Conservation (phyloP, 2,113 vertebrate genomes). For the Syngnathus scovelli region DNA sequence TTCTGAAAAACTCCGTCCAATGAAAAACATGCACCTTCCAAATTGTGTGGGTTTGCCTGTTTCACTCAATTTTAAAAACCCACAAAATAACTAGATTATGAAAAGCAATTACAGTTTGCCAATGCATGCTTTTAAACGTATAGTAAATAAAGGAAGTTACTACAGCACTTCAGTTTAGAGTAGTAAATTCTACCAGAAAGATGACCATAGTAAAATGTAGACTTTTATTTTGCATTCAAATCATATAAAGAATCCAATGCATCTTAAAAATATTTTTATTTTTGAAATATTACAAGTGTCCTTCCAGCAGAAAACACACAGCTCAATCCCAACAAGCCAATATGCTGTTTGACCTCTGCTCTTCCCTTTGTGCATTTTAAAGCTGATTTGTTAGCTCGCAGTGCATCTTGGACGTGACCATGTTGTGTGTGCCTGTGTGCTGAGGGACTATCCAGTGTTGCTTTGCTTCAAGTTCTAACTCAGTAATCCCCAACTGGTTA, state of each 20-base stretch:
- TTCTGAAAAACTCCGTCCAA: slow-evolving; percentile 34
- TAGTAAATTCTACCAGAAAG: background rate
- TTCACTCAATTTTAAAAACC: background rate
- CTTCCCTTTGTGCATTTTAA: slow-evolving; percentile 34
- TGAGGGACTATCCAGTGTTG: slow-evolving; percentile 41
- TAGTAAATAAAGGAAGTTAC: background rate
- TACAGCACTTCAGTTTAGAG: background rate
- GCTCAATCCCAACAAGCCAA: slow-evolving; percentile 4
- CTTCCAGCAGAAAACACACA: background rate
- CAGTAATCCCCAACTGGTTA: slow-evolving; percentile 25
- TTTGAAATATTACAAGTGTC: background rate
- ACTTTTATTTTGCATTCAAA: background rate
- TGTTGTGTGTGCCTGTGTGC: slow-evolving; percentile 10
- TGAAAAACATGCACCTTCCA: background rate
- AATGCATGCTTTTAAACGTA: background rate
- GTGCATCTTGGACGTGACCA: slow-evolving; percentile 1
- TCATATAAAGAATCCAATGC: background rate
- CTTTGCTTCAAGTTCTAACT: slow-evolving; percentile 27
- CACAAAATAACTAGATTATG: background rate
- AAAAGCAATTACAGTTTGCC: background rate
- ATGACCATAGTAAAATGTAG: background rate
- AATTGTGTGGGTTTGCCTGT: background rate
- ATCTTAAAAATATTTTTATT: background rate
- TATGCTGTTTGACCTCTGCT: slow-evolving; percentile 21
- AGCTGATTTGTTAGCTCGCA: slow-evolving; percentile 18